Base-by-base conservation (phyloP, 2,888 invertebrate genomes). In the Congeria kusceri region DNA sequence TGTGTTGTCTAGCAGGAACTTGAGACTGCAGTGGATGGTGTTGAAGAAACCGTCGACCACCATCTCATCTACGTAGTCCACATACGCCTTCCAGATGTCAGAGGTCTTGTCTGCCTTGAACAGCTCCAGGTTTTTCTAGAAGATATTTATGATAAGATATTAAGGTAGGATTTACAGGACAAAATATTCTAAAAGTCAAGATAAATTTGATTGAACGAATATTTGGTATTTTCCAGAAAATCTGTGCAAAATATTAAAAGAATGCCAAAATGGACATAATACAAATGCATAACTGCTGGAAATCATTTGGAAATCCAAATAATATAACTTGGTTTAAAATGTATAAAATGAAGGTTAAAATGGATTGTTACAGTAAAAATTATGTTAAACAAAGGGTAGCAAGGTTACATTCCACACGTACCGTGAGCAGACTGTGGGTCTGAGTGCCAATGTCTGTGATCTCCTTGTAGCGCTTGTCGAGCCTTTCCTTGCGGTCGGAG, bases 1-100 rank as follows among this genome's bases (percentile, higher is more conserved):
- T 96, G 98, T 98, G 91, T 98, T 97, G 91, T 98, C 98, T 53
- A 97, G 95, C 84, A 99, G 95, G 92, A 98, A 98, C 28, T 96
- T 96, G 90, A 98, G 95, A 92, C 97, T 97, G 87, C 94, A 95
- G 85, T 92, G 91, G 64, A 94, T 92, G n/a, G 92, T 93, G 91
- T 96, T 96, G 80, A 97, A 95, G 63, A 98, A 95, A 62, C 97
- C 96, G 89, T 97, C 97, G 78, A 96, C 95, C 18, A 98, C 95
- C 88, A 98, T 96, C 72, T 95, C 95, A 93, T 99, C 98, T 7
- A 98, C 95, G 92, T 96, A 98, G 66, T 95, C 95, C 0, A 98
- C 96, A 93, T 99, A 99, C 69, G 96, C 96, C 62, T 95, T 94
- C 98, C 98, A 99, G 59, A 94, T 94, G 64, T 95, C 94, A 65